Evolutionary conservation across 2,888 invertebrate species (phyloP), one percentile per base, ranked within the genome.

Genomic region (Heliconius aoede): DNA sequence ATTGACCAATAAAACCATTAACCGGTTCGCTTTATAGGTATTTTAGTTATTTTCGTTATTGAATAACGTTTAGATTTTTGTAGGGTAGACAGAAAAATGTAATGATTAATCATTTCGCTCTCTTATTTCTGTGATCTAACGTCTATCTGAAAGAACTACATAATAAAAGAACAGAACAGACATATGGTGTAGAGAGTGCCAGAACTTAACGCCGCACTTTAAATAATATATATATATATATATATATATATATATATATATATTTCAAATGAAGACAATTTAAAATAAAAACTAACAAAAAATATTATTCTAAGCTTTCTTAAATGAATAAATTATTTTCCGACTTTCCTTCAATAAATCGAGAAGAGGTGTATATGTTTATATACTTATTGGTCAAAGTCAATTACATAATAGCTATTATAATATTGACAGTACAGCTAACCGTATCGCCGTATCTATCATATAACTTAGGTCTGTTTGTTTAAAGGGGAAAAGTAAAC

Each of bases 401-500:
- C 40, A 26, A 21, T 68, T 46, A 51, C 4, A 30, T 51, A 68
- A 68, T 68, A n/a, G n/a, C 55, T 32, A 64, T 32, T n/a, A 64
- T 21, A 73, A 73, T 36, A 73, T 51, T 65, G 28, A 65, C 73
- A 24, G 15, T 73, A 18, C 15, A 24, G 18, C 32, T 55, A 73
- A 18, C 46, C 73, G 51, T 64, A 73, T 64, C 73, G n/a, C 24
- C 18, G 36, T 65, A 65, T 65, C 65, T 36, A 36, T 36, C 36
- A 36, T 11, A 8, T 13, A 51, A 15, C 32, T 69, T 55, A 55
- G 55, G 32, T 69, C 65, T 55, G 69, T 32, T 64, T 78, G 73
- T 78, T 67, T n/a, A 74, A 62, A 32, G 65, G n/a, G 36, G n/a
- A 18, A 81, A 79, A 18, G 82, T 84, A 87, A 85, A 85, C 85